These are phyloP conservation scores for Siniperca undulata DNA, from an alignment of 2,797 vertebrate species.

Conservation along the genomic window DNA sequence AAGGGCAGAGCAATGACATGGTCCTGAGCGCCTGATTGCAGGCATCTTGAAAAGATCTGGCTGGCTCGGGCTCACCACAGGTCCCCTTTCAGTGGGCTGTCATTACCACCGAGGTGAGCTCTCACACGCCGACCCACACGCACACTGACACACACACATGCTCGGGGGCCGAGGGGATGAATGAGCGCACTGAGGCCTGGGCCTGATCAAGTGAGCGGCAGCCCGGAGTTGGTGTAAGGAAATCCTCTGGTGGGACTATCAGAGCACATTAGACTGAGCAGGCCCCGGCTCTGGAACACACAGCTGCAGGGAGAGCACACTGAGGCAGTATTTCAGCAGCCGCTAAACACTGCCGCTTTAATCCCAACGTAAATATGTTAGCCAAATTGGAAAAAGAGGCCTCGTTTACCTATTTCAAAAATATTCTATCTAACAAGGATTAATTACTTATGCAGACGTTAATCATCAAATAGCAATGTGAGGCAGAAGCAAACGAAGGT, in stretches of 20 bases:
- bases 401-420: slow-evolving; percentile 72
- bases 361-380: slow-evolving; percentile 75
- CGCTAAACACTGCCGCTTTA: slow-evolving; percentile 72
- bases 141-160: slow-evolving; percentile 50
- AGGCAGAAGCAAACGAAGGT: slow-evolving; percentile 39
- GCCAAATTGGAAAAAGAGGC: slow-evolving; percentile 71
- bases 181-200: slow-evolving; percentile 81
- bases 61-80: slow-evolving; percentile 69
- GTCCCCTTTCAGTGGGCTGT: slow-evolving; percentile 85
- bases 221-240: slow-evolving; percentile 79
- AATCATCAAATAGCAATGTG: slow-evolving; percentile 66
- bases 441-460: slow-evolving; percentile 67
- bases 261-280: slow-evolving; percentile 86
- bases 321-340: slow-evolving; percentile 72
- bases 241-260: slow-evolving; percentile 85
- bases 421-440: slow-evolving; percentile 63
- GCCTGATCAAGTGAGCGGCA: slow-evolving; percentile 83
- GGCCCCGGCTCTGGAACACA: slow-evolving; percentile 72
- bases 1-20: slow-evolving; percentile 79
- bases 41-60: slow-evolving; percentile 88
- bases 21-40: slow-evolving; percentile 85
- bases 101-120: slow-evolving; percentile 81
- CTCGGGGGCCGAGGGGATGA: slow-evolving; percentile 67
- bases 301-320: slow-evolving; percentile 73
- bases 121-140: slow-evolving; percentile 70